These are phyloP conservation scores for Solenopsis invicta DNA, from an alignment of 1,140 invertebrate genomes.

Conservation along the genomic window DNA sequence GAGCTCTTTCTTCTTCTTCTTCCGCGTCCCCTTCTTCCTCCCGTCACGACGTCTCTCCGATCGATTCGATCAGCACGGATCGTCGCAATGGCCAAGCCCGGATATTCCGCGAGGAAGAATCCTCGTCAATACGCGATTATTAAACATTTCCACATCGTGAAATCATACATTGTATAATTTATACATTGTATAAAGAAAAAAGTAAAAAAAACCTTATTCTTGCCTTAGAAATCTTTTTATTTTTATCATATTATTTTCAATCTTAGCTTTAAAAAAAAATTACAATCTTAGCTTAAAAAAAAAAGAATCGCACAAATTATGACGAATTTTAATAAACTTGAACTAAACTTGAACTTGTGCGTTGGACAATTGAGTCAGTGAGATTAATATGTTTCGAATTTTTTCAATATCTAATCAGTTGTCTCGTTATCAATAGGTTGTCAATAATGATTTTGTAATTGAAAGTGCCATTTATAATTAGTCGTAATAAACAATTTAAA, in stretches of 20 bases:
- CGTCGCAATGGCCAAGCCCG: no score
- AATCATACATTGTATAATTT: no score
- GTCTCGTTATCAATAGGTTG: neutral
- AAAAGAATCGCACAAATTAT: neutral
- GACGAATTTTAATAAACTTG: neutral
- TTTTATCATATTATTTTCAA: no score
- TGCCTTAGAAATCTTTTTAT: neutral
- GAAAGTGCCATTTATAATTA: neutral
- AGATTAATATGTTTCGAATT: slow-evolving; percentile 2
- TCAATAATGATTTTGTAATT: neutral
- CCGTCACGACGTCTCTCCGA: neutral
- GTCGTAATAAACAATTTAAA: neutral
- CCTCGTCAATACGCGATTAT: no score
- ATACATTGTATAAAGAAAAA: neutral
- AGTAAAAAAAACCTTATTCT: neutral
- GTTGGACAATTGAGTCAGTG: neutral
- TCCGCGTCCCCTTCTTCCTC: neutral
- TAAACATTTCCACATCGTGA: neutral
- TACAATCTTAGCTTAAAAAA: no score
- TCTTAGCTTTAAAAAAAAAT: no score
- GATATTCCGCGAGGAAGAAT: neutral
- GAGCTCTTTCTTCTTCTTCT: neutral
- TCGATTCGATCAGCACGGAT: neutral
- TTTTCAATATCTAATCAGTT: neutral
- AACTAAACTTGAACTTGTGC: neutral